phyloP scores from a whole-genome alignment of 1,140 invertebrate species.

The Trachymyrmex septentrionalis region DNA sequence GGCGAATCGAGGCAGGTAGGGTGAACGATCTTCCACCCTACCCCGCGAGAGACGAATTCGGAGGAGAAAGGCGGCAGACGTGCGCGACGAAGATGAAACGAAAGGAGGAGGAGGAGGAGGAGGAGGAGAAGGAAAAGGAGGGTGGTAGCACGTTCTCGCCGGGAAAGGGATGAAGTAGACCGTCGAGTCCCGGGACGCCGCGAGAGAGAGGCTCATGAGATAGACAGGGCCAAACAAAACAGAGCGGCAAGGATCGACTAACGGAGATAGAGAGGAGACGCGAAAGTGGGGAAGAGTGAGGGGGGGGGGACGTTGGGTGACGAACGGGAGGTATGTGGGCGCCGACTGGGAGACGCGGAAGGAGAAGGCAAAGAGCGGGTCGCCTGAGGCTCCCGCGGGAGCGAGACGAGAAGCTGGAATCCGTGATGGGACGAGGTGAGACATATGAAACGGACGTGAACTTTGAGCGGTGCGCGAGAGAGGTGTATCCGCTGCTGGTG shows the following conservation, averaged over 20 bases:
- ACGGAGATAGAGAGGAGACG: slow-evolving; percentile 26
- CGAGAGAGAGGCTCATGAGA: slow-evolving; percentile 59
- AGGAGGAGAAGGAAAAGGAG: not conserved
- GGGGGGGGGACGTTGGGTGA: slow-evolving; percentile 25
- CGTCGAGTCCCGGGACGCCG: slow-evolving; percentile 72
- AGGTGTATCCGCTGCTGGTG: slow-evolving; percentile 62
- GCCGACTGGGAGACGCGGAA: slow-evolving; percentile 30
- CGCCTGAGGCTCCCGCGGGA: slow-evolving; percentile 70
- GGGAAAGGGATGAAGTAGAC: slow-evolving; percentile 67
- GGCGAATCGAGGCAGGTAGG: slow-evolving; percentile 62
- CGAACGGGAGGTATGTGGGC: slow-evolving; percentile 29
- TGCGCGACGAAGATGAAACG: slow-evolving; percentile 42
- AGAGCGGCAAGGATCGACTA: slow-evolving; percentile 46
- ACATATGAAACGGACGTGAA: slow-evolving; percentile 84
- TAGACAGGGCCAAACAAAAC: slow-evolving; percentile 56
- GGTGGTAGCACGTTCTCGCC: slow-evolving; percentile 42
- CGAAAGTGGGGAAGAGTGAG: slow-evolving; percentile 24
- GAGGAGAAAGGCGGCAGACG: slow-evolving; percentile 40
- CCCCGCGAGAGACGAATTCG: slow-evolving; percentile 48
- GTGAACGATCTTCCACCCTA: slow-evolving; percentile 56
- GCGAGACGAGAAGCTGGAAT: slow-evolving; percentile 75
- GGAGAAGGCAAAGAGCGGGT: slow-evolving; percentile 66
- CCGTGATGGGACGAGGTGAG: slow-evolving; percentile 80
- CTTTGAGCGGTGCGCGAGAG: slow-evolving; percentile 77
- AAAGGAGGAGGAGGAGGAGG: not conserved